Percentiles rank a stretch among this genome's conserved stretches.
These are phyloP conservation scores for Luidia sarsii DNA, from an alignment of 53 echinoderm and acorn worm genomes.

Conservation along the genomic window DNA sequence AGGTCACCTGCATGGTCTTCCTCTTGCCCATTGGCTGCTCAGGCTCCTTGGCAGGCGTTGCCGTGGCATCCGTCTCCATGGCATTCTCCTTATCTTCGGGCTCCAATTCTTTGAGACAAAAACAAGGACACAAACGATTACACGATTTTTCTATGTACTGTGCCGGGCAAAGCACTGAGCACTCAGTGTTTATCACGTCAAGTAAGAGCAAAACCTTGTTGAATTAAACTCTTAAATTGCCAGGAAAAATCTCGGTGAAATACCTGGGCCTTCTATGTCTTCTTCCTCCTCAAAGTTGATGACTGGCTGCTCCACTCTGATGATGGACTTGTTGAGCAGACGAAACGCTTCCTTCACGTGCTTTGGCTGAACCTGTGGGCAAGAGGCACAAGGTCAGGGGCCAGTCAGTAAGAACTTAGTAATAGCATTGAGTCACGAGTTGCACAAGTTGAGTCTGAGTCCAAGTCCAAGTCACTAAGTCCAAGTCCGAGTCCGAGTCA, in stretches of 20 bases:
- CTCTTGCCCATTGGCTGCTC: constrained; percentile 52
- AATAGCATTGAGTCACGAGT: no score
- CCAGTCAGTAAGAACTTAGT: no score
- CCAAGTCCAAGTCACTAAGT: no score
- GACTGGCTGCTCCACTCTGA: constrained; percentile 95
- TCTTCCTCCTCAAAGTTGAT: constrained; percentile 99
- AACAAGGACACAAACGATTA: no score
- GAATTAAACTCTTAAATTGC: no score
- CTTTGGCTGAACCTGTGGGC: constrained; percentile 88
- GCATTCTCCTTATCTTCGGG: constrained; percentile 46
- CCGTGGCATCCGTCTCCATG: constrained; percentile 86
- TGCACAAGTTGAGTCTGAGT: no score
- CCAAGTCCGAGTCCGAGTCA: no score
- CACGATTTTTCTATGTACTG: no score
- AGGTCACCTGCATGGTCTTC: constrained; percentile 83
- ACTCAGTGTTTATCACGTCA: no score
- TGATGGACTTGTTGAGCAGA: constrained; percentile 98
- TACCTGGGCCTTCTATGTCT: constrained; percentile 58
- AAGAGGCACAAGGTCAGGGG: neutral
- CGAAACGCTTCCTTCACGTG: constrained; percentile 99
- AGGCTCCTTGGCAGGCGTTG: constrained; percentile 53
- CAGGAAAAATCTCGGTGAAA: no score
- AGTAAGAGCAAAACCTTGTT: no score
- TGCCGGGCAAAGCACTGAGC: no score
- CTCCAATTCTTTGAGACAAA: constrained; percentile 17